Evolutionary conservation across 2,113 vertebrate genomes (phyloP), one percentile per base, ranked within the genome.

Genomic region (Coturnix japonica): DNA sequence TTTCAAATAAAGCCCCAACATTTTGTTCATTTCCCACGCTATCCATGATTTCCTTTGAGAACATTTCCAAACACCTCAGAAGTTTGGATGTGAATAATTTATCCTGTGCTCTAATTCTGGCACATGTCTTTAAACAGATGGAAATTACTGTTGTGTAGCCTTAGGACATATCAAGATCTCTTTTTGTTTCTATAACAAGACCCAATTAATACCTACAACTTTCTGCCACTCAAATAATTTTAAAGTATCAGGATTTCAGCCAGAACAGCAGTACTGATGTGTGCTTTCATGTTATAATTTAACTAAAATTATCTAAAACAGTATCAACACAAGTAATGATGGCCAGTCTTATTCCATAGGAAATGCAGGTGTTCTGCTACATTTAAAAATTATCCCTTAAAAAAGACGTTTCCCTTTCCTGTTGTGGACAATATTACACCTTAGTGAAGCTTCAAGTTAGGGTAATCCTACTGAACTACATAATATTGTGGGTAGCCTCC

Each of bases 41-140:
- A 83, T 17, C 1, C 8, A 26, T 31, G 37, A 7, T 33, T 81
- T 82, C 18, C 26, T 31, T 80, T 66, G 70, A 80, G 41, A 95
- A 31, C 31, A 87, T 61, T 91, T 92, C 53, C 53, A 83, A 71
- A 82, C 25, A 77, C 18, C 47, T 53, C 53, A 88, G 60, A 57
- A 92, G 54, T 64, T 28, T 80, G 65, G 47, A 87, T 21, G n/a
- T 78, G 60, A 95, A 64, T 72, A 64, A 89, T 87, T 92, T 89
- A 56, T 87, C 9, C n/a, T 71, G 47, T 31, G 39, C 43, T 93
- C 56, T 74, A 60, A 74, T 13, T 91, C 85, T 89, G 87, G 87
- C 92, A 87, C 23, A 12, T 44, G 43, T 70, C 87, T 92, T 91
- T 79, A 93, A 95, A 87, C 88, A 95, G 91, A 95, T 94, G 90